Evolutionary conservation across 53 echinoderm and acorn worm species (phyloP), one percentile per base, ranked within the genome.

Genomic region (Antedon mediterranea): DNA sequence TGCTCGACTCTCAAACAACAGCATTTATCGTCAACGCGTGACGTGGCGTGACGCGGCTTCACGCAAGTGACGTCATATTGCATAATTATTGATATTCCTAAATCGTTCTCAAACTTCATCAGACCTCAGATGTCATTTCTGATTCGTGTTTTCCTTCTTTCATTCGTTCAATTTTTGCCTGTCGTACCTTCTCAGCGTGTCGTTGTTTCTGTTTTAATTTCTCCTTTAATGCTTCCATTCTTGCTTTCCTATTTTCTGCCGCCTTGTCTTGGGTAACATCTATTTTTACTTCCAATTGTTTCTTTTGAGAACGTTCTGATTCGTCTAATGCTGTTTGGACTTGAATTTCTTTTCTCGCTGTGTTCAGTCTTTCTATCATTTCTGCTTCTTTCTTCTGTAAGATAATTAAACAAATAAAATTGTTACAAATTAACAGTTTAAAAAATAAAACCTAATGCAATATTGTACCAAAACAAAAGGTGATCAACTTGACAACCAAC

Each of bases 121-220:
- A 43, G 31, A 4, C 72, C 6, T 31, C 72, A 0, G 57, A 32
- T 28, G 75, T 79, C 0, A 41, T 78, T 0, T 86, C 86, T 37
- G 74, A 78, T 7, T 77, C 75, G 0, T 84, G 83, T 0, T 70
- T 77, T 14, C 79, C 76, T 34, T 86, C 91, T 18, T 89, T 88
- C 73, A 83, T 85, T 80, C 92, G 77, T 28, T 89, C 91, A 20
- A 89, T 78, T 75, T 88, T 89, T 9, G 87, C 88, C 18, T 72
- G 92, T 57, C 97, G 76, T 2, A 97, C 97, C 74, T 84, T 89
- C 75, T 89, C 97, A 0, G 97, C 97, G 74, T 88, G 97, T 30
- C 71, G 44, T 76, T 88, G 89, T 79, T 89, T 89, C 71, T 86
- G 76, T 76, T 97, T 87, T 23, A 89, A 34, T 78, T 86, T 89